phyloP scores from a whole-genome alignment of 2,888 invertebrate genomes.

The Chaetogeoica ovagalla region DNA sequence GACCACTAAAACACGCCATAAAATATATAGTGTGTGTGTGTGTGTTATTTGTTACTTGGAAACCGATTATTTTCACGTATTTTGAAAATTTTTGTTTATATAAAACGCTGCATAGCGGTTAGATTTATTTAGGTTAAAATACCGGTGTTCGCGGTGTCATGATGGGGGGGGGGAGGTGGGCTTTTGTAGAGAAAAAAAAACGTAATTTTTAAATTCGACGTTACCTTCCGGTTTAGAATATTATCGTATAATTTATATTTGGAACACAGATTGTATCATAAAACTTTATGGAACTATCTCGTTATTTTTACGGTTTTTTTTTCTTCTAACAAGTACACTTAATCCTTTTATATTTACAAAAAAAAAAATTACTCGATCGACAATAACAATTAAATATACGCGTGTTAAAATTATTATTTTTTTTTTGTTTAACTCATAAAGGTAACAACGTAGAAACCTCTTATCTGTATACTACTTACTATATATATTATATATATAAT shows the following conservation, averaged over 20 bases:
- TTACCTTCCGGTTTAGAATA: background rate
- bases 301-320: conserved; percentile 28
- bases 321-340: background rate
- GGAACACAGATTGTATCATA: conserved; percentile 44
- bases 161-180: too few relatives aligned
- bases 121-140: too few relatives aligned
- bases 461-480: background rate
- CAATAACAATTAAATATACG: too few relatives aligned
- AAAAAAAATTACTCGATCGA: too few relatives aligned
- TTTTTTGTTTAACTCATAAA: background rate
- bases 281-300: conserved; percentile 46
- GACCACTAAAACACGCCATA: background rate
- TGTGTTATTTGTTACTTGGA: background rate
- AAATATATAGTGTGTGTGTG: background rate
- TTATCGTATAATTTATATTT: conserved; percentile 18
- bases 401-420: too few relatives aligned
- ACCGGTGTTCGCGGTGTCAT: too few relatives aligned
- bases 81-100: background rate
- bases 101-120: too few relatives aligned
- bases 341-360: background rate
- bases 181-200: too few relatives aligned
- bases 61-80: background rate
- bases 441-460: background rate
- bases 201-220: background rate
- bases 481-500: conserved; percentile 7